A percentile compares a stretch with the other conserved stretches of the same genome.
These are phyloP conservation scores for Macroramphosus scolopax DNA, from an alignment of 2,797 vertebrate genomes.

Conservation along the genomic window DNA sequence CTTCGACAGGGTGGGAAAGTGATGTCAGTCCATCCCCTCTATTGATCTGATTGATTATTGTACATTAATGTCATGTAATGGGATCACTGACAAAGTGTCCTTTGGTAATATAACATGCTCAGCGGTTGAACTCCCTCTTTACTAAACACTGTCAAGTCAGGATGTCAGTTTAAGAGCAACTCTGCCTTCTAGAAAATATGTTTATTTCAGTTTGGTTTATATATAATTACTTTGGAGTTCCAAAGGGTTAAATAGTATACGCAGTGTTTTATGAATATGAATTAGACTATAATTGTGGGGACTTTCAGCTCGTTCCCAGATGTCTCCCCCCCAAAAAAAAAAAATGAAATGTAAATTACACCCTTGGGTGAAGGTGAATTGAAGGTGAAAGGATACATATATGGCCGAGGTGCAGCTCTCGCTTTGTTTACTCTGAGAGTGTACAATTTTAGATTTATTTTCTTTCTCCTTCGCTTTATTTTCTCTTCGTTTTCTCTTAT, in stretches of 20 bases:
- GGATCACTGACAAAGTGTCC: too few relatives aligned
- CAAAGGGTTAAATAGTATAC: conserved; percentile 43
- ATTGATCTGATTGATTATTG: too few relatives aligned
- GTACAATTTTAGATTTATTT: conserved; percentile 24
- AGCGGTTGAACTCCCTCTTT: too few relatives aligned
- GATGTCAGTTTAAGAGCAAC: too few relatives aligned
- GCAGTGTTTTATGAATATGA: conserved; percentile 44
- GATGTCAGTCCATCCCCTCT: too few relatives aligned
- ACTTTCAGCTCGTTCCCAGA: conserved; percentile 49
- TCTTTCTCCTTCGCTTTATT: conserved; percentile 3
- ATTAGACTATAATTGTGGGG: conserved; percentile 52
- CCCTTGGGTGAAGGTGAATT: conserved; percentile 56
- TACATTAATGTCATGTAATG: too few relatives aligned
- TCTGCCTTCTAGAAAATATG: too few relatives aligned
- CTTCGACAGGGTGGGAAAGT: too few relatives aligned
- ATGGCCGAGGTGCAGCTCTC: conserved; percentile 26
- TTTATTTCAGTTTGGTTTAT: too few relatives aligned
- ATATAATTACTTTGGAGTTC: too few relatives aligned
- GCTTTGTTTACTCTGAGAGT: conserved; percentile 16
- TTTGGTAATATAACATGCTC: too few relatives aligned
- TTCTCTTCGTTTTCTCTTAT: conserved; percentile 3
- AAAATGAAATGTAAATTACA: conserved; percentile 60
- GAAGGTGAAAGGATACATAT: conserved; percentile 49
- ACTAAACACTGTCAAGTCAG: too few relatives aligned
- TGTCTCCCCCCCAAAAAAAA: conserved; percentile 42